Base-by-base conservation (phyloP, 2,113 vertebrate genomes). In the Petroica traversi region DNA sequence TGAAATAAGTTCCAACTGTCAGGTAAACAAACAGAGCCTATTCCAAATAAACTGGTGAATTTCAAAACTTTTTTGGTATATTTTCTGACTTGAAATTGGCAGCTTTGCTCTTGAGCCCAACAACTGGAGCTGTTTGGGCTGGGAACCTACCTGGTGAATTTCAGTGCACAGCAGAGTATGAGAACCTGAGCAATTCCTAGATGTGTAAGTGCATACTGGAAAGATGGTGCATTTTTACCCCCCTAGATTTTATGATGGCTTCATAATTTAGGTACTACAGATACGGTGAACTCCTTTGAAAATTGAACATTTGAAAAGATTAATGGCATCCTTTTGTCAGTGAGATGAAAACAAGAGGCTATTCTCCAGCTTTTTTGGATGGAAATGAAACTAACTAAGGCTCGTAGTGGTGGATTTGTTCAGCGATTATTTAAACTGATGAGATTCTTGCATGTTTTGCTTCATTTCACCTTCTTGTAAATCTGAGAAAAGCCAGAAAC, bases 151-250 rank as follows among this genome's bases (percentile, higher is more conserved):
- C 0, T 38, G 19, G 29, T 38, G 14, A 89, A 61, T 73, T 89
- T 67, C 20, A 41, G 31, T 72, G 40, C 40, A 6, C 43, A 77
- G 41, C 13, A 9, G 55, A 61, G n/a, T 45, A 16, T 26, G 17
- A 86, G 52, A 74, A 24, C 16, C 14, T 19, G 11, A 92, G 19
- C 38, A 40, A 20, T 88, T 89, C 18, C 19, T 76, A 0, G 43
- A 59, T 4, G 3, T 57, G 2, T 8, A 74, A 69, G 15, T 66
- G 4, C 40, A 5, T 78, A 9, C 9, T 28, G 28, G 31, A 36
- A 80, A 64, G 51, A 36, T n/a, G 10, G 16, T 46, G 9, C 2
- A 2, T 45, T 57, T 34, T 5, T 2, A 7, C 17, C 3, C 1
- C 11, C 22, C 8, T 28, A 15, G 12, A 40, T 77, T 84, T 71